Conservation (phyloP, 2,797 vertebrate genomes). For the Peromyscus melanophrys region DNA sequence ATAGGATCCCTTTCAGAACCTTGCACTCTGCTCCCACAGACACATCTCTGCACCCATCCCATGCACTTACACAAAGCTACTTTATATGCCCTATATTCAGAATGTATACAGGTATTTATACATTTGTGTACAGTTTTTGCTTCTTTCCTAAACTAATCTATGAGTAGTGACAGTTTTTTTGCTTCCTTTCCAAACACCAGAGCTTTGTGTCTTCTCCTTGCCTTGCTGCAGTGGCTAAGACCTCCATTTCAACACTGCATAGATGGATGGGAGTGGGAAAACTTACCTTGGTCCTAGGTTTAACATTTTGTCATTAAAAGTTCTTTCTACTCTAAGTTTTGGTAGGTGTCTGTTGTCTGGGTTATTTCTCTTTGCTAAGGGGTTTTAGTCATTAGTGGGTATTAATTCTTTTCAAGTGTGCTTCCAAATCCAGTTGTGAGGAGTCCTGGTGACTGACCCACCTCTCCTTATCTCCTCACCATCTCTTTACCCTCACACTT, state of each 20-base stretch:
- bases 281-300: background rate
- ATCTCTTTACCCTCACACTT: background rate
- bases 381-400: background rate
- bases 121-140: background rate
- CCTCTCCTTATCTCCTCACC: background rate
- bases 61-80: background rate
- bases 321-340: background rate
- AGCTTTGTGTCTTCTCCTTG: background rate
- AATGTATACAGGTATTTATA: background rate
- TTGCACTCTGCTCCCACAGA: background rate
- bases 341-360: background rate
- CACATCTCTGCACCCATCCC: background rate
- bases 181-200: background rate
- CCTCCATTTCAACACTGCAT: background rate
- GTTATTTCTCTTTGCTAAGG: background rate
- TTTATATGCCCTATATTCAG: background rate
- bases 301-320: background rate
- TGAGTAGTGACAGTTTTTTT: background rate
- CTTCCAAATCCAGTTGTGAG: rapidly evolving
- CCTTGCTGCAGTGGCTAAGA: background rate
- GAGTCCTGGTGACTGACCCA: rapidly evolving
- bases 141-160: background rate
- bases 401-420: background rate
- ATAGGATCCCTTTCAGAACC: background rate
- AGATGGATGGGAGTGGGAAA: background rate